Percentiles rank a stretch among this genome's conserved stretches.
Evolutionary conservation across 2,113 vertebrate species (phyloP).

Genomic region (Apus apus): DNA sequence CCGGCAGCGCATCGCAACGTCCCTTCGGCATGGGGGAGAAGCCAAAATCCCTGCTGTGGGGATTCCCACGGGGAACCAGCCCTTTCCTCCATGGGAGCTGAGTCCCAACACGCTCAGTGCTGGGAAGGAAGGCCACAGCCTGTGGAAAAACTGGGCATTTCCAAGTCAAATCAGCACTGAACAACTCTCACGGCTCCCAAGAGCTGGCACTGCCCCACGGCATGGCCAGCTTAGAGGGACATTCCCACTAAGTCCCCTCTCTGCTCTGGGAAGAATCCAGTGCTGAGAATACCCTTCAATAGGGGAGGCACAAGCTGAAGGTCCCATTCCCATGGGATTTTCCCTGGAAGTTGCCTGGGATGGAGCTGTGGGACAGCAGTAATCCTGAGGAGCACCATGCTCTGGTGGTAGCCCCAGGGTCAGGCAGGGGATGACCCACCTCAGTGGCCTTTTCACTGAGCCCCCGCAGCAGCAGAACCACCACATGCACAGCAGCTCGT

Average conservation of each 20-base stretch:
- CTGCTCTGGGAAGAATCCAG: neutral
- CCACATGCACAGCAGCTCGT: constrained; percentile 89
- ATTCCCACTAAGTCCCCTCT: rapidly evolving
- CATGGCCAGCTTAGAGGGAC: neutral
- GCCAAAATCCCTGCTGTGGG: rapidly evolving
- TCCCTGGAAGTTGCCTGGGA: neutral
- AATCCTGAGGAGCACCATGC: neutral
- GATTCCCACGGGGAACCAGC: neutral
- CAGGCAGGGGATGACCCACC: constrained; percentile 70
- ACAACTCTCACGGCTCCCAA: neutral
- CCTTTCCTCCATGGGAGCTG: neutral
- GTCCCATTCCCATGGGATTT: neutral
- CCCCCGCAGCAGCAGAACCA: constrained; percentile 87
- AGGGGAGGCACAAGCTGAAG: neutral
- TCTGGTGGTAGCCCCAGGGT: neutral
- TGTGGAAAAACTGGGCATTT: neutral
- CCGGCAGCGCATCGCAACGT: rapidly evolving
- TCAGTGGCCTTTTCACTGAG: constrained; percentile 87
- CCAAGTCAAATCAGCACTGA: neutral
- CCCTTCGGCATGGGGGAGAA: neutral
- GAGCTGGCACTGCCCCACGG: neutral
- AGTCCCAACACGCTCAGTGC: neutral
- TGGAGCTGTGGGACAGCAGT: rapidly evolving
- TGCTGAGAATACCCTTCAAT: rapidly evolving
- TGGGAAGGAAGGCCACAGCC: neutral